Evolutionary conservation across 2,888 invertebrate genomes (phyloP), one percentile per base, ranked within the genome.

Genomic region (Hypolimnas misippus): DNA sequence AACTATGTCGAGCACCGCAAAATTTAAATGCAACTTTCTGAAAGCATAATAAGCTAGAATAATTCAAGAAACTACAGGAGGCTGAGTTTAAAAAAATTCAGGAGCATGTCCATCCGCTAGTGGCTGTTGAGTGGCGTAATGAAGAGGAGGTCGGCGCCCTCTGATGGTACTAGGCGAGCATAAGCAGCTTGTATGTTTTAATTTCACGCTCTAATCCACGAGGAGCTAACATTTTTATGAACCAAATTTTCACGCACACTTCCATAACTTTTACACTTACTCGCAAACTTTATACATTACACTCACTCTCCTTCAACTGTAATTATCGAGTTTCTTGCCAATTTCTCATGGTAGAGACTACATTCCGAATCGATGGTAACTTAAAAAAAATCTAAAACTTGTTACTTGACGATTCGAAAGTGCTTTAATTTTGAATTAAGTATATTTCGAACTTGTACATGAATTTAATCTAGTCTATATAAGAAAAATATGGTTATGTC

Each of bases 41-140:
- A 14, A 1, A 29, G 14, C 29, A 46, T 46, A 52, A 52, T 44
- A 52, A 64, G 52, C 16, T 60, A 35, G 50, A 63, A 61, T 57
- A 63, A 63, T 52, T 63, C 53, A 59, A 59, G 53, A 33, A 54
- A 42, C 42, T 31, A 31, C 19, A 53, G 38, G 44, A 44, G 19
- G 44, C 49, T 38, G 33, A 14, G 53, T 46, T 38, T 65, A 61
- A 67, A 63, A 63, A 69, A 65, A 62, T 69, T 67, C 69, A 67
- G 52, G 60, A 62, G 38, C 69, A 67, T 65, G 67, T 57, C 57
- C 64, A 62, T 59, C 63, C 63, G 56, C 56, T 63, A 69, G 59
- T 53, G 58, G 35, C 53, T 52, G 55, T 44, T 54, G 59, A 65
- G 63, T 51, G 54, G 53, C 65, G 42, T 67, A 62, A 67, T 65